Evolutionary conservation across 2,797 vertebrate genomes (phyloP), one percentile per base, ranked within the genome.

Genomic region (Myripristis jacobus): DNA sequence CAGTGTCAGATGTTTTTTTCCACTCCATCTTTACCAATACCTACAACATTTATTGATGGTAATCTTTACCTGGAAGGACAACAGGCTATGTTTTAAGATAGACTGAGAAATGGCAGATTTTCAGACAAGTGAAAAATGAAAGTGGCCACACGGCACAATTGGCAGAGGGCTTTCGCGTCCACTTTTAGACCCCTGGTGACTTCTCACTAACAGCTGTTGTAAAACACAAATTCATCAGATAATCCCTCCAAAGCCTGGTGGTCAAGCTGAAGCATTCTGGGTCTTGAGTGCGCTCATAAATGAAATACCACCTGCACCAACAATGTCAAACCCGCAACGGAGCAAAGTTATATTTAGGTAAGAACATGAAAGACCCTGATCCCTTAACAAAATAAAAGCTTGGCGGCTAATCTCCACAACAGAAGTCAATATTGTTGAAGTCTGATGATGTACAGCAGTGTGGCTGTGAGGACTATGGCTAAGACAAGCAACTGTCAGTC

Each of bases 191-290:
- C 92, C 77, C 90, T 58, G 89, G 94, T 94, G 94, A 93, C 93
- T 94, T 90, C 93, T 89, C 87, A 90, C 93, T 92, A 95, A 93
- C 94, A 94, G 92, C 94, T 94, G 94, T 90, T 93, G 94, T 94
- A 96, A 96, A 96, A 94, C 92, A 95, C 87, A 92, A 94, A 96
- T 91, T 95, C 94, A 92, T 88, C 82, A 88, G 87, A 91, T 94
- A 95, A 95, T 93, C 90, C 90, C 90, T 86, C 88, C 93, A 94
- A 95, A 96, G 94, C 95, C 91, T 62, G 61, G 87, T 46, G 92
- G 93, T 94, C 93, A 95, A 92, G 94, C 86, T 87, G 79, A 92
- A 92, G 90, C 92, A 95, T 95, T 95, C 93, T 93, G 87, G 87
- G 92, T 91, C 83, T 90, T 69, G 86, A 88, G 91, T 82, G 78